Evolutionary conservation across 2,113 vertebrate species (phyloP).

Genomic region (Sceloporus undulatus): DNA sequence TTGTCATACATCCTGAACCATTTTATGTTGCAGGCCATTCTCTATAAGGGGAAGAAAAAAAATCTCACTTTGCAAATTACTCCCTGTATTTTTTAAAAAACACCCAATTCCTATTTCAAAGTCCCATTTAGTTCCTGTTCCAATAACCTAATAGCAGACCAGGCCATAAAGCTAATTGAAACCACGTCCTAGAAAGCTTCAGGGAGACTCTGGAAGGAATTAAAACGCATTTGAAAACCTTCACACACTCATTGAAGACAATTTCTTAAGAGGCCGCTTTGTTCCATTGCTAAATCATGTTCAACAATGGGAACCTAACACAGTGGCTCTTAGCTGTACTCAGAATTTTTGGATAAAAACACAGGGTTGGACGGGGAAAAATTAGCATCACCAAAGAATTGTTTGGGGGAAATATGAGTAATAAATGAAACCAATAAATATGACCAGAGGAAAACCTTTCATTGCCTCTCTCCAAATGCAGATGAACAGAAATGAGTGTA

Average conservation of each 20-base stretch:
- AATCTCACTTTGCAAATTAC: slow-evolving; percentile 40
- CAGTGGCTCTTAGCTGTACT: neutral
- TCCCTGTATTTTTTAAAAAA: neutral
- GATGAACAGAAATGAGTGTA: neutral
- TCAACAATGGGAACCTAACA: slow-evolving; percentile 12
- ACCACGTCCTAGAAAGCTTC: neutral
- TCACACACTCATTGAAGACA: too few relatives aligned
- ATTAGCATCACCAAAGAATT: neutral
- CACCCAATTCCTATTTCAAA: slow-evolving; percentile 63
- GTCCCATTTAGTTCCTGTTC: slow-evolving; percentile 55
- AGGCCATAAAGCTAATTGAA: slow-evolving; percentile 48
- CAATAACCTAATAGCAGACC: slow-evolving; percentile 53
- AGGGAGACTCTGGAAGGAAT: slow-evolving; percentile 36
- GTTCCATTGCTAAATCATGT: neutral
- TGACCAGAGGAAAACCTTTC: neutral
- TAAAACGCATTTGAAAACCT: neutral
- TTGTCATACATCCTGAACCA: slow-evolving; percentile 29
- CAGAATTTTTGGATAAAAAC: neutral
- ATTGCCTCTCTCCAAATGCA: neutral
- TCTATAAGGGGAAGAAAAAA: slow-evolving; percentile 65
- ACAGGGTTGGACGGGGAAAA: too few relatives aligned
- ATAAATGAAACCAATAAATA: too few relatives aligned
- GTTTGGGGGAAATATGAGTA: too few relatives aligned
- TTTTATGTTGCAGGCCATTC: slow-evolving; percentile 51
- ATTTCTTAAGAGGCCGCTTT: neutral